A percentile compares a stretch with the other conserved stretches of the same genome.
Evolutionary conservation across 1,140 invertebrate genomes (phyloP).

Genomic region (Amyelois transitella): DNA sequence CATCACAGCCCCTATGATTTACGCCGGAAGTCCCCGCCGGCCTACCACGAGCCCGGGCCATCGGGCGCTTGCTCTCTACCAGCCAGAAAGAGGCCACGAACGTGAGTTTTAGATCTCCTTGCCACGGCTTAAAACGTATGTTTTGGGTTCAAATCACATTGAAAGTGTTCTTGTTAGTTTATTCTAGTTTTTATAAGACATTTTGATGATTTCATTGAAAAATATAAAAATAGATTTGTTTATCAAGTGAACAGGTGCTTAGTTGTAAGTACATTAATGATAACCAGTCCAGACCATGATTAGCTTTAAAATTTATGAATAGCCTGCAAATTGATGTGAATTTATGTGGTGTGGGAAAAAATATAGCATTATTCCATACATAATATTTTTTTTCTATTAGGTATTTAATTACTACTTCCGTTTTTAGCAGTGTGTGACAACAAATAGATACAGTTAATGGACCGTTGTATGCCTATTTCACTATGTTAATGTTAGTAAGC

Average conservation of each 20-base stretch:
- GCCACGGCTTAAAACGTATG: background rate
- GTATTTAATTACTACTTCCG: background rate
- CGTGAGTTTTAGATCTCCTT: slow-evolving; percentile 69
- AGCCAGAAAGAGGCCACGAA: slow-evolving; percentile 86
- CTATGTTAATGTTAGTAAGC: background rate
- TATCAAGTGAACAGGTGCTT: too few relatives aligned
- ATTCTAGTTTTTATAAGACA: too few relatives aligned
- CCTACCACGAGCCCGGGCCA: slow-evolving; percentile 76
- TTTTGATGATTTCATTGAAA: too few relatives aligned
- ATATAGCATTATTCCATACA: too few relatives aligned
- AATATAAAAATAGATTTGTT: too few relatives aligned
- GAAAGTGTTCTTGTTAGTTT: too few relatives aligned
- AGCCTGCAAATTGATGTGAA: background rate
- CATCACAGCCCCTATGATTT: slow-evolving; percentile 91
- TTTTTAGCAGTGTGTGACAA: background rate
- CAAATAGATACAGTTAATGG: background rate
- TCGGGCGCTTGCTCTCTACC: slow-evolving; percentile 82
- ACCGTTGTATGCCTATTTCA: background rate
- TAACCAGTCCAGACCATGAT: too few relatives aligned
- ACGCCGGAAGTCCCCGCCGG: slow-evolving; percentile 85
- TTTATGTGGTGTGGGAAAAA: background rate
- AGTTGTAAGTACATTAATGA: too few relatives aligned
- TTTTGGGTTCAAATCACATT: too few relatives aligned
- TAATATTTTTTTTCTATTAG: too few relatives aligned
- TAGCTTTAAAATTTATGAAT: background rate